phyloP scores from a whole-genome alignment of 2,113 vertebrate species.

The Mobula hypostoma region DNA sequence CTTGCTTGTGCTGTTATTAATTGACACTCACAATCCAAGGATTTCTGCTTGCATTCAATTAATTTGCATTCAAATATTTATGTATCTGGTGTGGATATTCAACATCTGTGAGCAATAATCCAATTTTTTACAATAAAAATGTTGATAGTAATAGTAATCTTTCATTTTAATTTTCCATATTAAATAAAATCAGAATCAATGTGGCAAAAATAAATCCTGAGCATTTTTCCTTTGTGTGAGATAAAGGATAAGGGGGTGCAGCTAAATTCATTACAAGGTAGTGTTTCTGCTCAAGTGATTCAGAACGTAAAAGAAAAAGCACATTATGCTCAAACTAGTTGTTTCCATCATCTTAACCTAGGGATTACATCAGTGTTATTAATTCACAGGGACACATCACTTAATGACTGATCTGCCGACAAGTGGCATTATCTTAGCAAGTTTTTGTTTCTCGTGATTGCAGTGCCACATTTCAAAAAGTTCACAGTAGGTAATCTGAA shows the following conservation, averaged over 20 bases:
- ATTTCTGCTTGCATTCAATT: slow-evolving; percentile 69
- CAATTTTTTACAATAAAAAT: slow-evolving; percentile 11
- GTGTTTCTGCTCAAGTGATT: neutral
- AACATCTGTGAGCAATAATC: slow-evolving; percentile 57
- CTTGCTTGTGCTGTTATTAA: slow-evolving; percentile 65
- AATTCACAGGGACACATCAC: neutral
- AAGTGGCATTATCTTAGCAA: neutral
- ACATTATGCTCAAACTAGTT: neutral
- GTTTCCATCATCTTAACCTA: neutral
- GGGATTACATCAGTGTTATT: neutral
- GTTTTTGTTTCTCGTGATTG: neutral
- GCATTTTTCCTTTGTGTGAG: neutral
- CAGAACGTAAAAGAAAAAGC: neutral
- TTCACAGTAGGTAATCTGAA: neutral
- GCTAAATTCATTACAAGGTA: neutral
- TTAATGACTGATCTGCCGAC: neutral
- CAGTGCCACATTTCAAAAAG: neutral
- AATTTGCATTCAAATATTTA: slow-evolving; percentile 62
- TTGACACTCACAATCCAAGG: slow-evolving; percentile 68
- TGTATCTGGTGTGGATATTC: slow-evolving; percentile 57
- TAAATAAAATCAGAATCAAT: neutral
- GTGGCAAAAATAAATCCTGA: neutral
- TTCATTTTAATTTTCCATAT: neutral
- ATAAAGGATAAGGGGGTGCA: neutral
- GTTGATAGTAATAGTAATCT: slow-evolving; percentile 11